A percentile compares a stretch with the other conserved stretches of the same genome.
Conservation (phyloP, 2,113 vertebrate species). For the Rhombomys opimus region DNA sequence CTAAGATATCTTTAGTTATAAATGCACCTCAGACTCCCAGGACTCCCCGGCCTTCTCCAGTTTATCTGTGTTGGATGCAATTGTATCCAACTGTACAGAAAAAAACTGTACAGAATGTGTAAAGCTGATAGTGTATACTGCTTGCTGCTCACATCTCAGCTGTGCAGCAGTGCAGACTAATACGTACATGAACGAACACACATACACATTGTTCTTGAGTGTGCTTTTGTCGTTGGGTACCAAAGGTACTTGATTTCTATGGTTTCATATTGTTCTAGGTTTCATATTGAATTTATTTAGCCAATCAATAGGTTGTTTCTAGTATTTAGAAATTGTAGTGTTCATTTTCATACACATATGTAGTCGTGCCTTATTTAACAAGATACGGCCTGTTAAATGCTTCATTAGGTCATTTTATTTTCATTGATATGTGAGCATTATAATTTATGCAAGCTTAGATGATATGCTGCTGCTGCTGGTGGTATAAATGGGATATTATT, state of each 20-base stretch:
- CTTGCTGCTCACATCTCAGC: background rate
- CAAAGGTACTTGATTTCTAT: background rate
- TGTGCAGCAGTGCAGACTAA: background rate
- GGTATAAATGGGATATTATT: background rate
- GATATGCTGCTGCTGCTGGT: background rate
- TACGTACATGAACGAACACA: background rate
- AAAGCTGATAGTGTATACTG: background rate
- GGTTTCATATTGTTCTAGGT: background rate
- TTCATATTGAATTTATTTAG: conserved; percentile 15
- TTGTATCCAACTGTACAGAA: no score
- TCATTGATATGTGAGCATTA: background rate
- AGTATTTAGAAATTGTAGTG: background rate
- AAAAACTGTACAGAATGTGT: background rate
- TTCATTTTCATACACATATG: background rate
- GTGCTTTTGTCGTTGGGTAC: conserved; percentile 20
- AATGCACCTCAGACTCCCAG: background rate
- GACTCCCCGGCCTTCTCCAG: background rate
- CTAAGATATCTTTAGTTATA: background rate
- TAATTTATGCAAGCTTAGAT: background rate
- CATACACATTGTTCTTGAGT: background rate
- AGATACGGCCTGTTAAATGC: background rate
- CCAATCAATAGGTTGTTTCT: background rate
- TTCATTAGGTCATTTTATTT: background rate
- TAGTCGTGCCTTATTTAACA: background rate
- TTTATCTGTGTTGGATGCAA: background rate